Evolutionary conservation across 2,797 vertebrate species (phyloP), one percentile per base, ranked within the genome.

Genomic region (Capromys pilorides): DNA sequence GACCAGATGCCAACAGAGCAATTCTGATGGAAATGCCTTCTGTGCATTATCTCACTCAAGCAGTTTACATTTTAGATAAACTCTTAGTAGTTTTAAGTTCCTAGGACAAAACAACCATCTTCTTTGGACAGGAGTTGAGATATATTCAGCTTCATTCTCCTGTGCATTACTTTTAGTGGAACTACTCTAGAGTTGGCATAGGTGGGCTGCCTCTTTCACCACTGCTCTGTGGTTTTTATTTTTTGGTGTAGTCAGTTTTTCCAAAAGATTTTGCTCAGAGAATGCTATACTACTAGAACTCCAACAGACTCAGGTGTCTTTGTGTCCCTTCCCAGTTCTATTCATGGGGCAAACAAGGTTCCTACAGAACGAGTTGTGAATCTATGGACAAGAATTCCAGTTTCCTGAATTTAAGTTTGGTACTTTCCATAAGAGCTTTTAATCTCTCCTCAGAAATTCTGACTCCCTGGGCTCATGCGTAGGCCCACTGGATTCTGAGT

Each of bases 51-150:
- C 54, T 88, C 61, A 33, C 36, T 51, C 36, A 12, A 10, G 22
- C 2, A 19, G 0, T 33, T 57, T 5, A 22, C 8, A 49, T 78
- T 93, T 61, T 45, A 22, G 49, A 26, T 49, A 41, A 81, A 16
- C 3, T 31, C 0, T 41, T 54, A 21, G 6, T 21, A 12, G 3
- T 33, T 59, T 41, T 69, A 22, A 24, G 19, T 67, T 24, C 6
- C n/a, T 26, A 64, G 59, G 49, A 28, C 49, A 92, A 41, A 84
- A 24, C 3, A 1, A 3, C 6, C 33, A 28, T 11, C 31, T 71
- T 49, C 57, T 64, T 24, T 22, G 18, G 45, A 45, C 21, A 9
- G 19, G 0, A 2, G 12, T 12, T 2, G 0, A 0, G 36, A 6
- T 9, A 12, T 21, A n/a, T 16, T 8, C 12, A 11, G 22, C 26